Percentiles rank a stretch among this genome's conserved stretches.
phyloP scores from a whole-genome alignment of 2,113 vertebrate genomes.

The Tetraodon nigroviridis region DNA sequence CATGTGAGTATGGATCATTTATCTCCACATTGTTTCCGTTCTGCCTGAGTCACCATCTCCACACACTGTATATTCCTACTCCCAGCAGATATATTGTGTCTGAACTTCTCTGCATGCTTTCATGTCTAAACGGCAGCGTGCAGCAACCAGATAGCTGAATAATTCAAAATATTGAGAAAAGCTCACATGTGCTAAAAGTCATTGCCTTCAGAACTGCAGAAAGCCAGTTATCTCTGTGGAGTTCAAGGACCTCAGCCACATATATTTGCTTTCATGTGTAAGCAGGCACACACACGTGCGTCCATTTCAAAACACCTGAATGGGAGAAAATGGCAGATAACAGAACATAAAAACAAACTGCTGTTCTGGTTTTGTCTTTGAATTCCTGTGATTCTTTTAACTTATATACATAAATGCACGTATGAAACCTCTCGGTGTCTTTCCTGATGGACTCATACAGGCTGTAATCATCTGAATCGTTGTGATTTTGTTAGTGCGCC shows the following conservation, averaged over 20 bases:
- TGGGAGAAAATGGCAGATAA: background rate
- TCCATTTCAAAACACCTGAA: background rate
- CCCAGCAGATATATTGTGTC: no score
- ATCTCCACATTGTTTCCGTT: background rate
- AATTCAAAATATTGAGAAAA: background rate
- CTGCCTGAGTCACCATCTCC: no score
- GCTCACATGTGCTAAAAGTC: no score
- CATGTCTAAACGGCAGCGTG: background rate
- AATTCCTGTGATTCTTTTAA: no score
- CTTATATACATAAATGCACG: no score
- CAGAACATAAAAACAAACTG: no score
- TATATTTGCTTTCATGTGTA: background rate
- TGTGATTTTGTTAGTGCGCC: background rate
- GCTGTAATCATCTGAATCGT: no score
- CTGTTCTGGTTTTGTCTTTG: no score
- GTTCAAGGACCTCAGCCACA: background rate
- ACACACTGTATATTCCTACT: background rate
- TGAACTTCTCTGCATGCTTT: background rate
- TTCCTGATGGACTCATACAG: no score
- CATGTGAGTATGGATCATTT: constrained; percentile 61
- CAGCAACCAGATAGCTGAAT: background rate
- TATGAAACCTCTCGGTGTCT: no score
- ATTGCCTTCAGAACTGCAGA: background rate
- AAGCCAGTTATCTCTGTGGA: background rate
- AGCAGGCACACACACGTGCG: background rate